Conservation (phyloP, 2,113 vertebrate genomes). For the Mionectes macconnelli region DNA sequence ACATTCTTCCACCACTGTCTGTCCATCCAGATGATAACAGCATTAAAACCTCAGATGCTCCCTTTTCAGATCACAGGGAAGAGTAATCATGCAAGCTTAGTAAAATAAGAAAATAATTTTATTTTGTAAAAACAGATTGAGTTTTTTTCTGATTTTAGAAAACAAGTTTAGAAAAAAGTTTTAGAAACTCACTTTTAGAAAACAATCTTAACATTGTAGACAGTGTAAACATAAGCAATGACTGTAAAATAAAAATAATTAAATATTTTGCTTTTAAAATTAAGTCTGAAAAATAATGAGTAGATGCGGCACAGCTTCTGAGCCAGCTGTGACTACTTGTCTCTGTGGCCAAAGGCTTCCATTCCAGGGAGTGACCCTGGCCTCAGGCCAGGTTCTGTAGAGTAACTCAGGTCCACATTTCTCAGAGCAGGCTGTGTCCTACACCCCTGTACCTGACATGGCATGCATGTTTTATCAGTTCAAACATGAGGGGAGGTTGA, state of each 20-base stretch:
- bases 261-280: background rate
- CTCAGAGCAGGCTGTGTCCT: background rate
- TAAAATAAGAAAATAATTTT: background rate
- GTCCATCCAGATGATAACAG: background rate
- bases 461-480: background rate
- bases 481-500: background rate
- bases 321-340: background rate
- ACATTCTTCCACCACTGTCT: background rate
- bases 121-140: background rate
- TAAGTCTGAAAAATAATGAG: background rate
- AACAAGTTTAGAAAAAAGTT: background rate
- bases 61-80: background rate
- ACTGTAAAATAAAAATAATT: background rate
- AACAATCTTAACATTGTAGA: background rate
- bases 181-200: background rate
- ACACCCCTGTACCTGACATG: rapidly evolving
- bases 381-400: background rate
- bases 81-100: background rate
- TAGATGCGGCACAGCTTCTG: background rate
- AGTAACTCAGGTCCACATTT: background rate
- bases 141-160: background rate
- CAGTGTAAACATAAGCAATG: background rate
- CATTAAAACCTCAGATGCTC: background rate
- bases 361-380: background rate
- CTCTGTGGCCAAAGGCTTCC: background rate